Conservation (phyloP, 2,113 vertebrate genomes). For the Gnathonemus longibarbis region DNA sequence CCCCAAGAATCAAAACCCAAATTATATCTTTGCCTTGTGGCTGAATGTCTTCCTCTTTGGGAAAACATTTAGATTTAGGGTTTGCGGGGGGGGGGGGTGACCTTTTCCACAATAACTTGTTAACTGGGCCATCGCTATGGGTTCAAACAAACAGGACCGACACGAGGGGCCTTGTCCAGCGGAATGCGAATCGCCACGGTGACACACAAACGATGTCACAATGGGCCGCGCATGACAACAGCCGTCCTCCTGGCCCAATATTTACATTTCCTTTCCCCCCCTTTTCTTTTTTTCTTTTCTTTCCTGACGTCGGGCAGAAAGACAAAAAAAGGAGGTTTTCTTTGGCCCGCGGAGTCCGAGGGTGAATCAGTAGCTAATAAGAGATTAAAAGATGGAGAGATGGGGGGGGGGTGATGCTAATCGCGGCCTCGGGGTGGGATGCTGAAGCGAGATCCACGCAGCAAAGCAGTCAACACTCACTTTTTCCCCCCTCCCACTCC, state of each 20-base stretch:
- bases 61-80: not conserved
- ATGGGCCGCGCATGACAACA: conserved; percentile 15
- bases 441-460: conserved; percentile 62
- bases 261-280: conserved; percentile 23
- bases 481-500: conserved; percentile 22
- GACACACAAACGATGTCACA: not conserved
- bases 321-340: conserved; percentile 11
- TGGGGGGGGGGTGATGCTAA: conserved; percentile 44
- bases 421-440: conserved; percentile 63
- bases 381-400: conserved; percentile 51
- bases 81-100: not conserved
- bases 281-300: not conserved
- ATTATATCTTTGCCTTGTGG: no score
- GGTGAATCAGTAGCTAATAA: conserved; percentile 26
- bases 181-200: not conserved
- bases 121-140: not conserved
- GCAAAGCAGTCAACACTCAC: conserved; percentile 66
- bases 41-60: not conserved
- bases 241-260: conserved; percentile 6
- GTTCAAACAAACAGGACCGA: not conserved
- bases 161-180: not conserved
- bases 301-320: not conserved
- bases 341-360: conserved; percentile 16
- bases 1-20: not conserved
- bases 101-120: not conserved